Base-by-base conservation (phyloP, 2,888 invertebrate genomes). In the Plagiodera versicolora region DNA sequence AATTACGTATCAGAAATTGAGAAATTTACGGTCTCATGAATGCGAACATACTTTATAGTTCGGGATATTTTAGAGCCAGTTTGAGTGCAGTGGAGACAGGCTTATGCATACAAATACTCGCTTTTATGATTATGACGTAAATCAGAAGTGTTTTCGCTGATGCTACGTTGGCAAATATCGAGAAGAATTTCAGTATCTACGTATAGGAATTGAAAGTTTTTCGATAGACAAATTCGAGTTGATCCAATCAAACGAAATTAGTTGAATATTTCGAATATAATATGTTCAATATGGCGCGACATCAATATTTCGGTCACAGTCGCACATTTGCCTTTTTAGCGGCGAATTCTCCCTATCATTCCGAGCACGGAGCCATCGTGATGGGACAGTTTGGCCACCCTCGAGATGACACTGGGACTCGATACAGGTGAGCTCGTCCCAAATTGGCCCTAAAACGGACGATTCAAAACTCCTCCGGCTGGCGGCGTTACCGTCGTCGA, bases 381-480 rank as follows among this genome's bases (percentile, higher is more conserved):
- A 70, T 67, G 64, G 67, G 67, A 65, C 64, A 61, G 68, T 70
- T 70, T 66, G 67, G 65, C 66, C 65, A 64, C 66, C 65, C 68
- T 67, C 57, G 64, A 66, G 69, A 70, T 64, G 70, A 67, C 70
- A 65, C 65, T 48, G 53, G 63, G 66, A 62, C 67, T 66, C 69
- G 67, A 70, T 69, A 64, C 70, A 70, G 71, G 70, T 70, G 67
- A 70, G 67, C 62, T 65, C 50, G 50, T 32, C 67, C 71, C 69
- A 64, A 69, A 71, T 70, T 65, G 67, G 69, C 70, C 64, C 64
- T 71, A 69, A 71, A 69, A 71, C 66, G 65, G 64, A 67, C 70
- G 64, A 67, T 70, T 68, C 63, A 61, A 64, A 64, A 61, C 61
- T 67, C 59, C 63, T 64, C 20, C 58, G 46, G 65, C 56, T 64